Percentiles rank a stretch among this genome's conserved stretches.
phyloP scores from a whole-genome alignment of 2,113 vertebrate species.

The Lepidothrix coronata region DNA sequence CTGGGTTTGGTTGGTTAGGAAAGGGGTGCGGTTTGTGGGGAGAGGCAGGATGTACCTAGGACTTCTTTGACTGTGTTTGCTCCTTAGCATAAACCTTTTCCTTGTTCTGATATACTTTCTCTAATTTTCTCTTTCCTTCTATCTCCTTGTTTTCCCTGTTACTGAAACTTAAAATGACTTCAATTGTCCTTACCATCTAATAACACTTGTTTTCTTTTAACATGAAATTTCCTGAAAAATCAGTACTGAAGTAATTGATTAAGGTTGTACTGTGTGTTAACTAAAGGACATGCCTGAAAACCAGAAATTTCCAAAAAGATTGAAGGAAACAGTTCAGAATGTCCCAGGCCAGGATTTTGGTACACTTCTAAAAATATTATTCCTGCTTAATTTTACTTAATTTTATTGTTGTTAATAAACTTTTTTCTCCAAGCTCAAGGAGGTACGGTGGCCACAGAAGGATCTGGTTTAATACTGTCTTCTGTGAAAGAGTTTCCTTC shows the following conservation, averaged over 20 bases:
- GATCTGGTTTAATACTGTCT: background rate
- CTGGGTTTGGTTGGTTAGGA: background rate
- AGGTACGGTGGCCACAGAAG: background rate
- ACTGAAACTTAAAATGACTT: background rate
- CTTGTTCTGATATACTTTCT: background rate
- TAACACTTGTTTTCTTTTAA: background rate
- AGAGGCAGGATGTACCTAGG: background rate
- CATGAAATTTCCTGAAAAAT: background rate
- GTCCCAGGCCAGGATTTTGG: background rate
- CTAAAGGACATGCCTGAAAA: background rate
- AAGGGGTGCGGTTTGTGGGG: background rate
- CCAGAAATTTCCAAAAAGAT: background rate
- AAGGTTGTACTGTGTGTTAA: background rate
- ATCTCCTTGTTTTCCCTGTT: background rate
- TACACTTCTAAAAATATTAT: background rate
- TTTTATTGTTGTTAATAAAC: background rate
- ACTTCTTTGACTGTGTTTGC: background rate
- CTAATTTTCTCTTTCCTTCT: background rate
- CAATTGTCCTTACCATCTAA: background rate
- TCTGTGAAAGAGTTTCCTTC: background rate
- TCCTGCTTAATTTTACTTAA: background rate
- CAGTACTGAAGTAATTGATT: background rate
- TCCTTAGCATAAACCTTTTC: background rate
- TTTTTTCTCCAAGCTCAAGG: background rate
- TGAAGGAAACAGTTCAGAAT: background rate